phyloP scores from a whole-genome alignment of 92 coral and sea anemone species.

The Diadumene lineata region DNA sequence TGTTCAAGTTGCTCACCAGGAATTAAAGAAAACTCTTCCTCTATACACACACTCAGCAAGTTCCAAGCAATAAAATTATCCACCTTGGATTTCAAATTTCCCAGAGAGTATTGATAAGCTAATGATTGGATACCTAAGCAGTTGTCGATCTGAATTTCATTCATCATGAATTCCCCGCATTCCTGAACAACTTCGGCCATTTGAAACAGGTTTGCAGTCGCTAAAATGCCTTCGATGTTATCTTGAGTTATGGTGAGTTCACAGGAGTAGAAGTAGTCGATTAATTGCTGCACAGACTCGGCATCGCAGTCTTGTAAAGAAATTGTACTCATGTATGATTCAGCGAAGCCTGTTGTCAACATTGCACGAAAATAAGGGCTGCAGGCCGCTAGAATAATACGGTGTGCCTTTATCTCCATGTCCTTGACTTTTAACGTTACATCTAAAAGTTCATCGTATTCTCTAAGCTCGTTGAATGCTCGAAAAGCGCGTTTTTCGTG shows the following conservation, averaged over 20 bases:
- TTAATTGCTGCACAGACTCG: conserved; percentile 62
- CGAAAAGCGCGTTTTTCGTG: conserved; percentile 69
- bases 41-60: conserved; percentile 66
- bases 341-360: conserved; percentile 79
- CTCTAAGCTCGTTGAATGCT: conserved; percentile 76
- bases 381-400: conserved; percentile 85
- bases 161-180: conserved; percentile 71
- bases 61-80: conserved; percentile 81
- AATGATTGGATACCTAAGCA: conserved; percentile 84
- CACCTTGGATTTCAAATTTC: conserved; percentile 59
- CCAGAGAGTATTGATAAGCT: conserved; percentile 70
- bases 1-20: conserved; percentile 50
- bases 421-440: conserved; percentile 72
- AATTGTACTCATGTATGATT: conserved; percentile 64
- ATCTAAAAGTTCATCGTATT: conserved; percentile 75
- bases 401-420: conserved; percentile 76
- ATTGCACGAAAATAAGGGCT: conserved; percentile 92
- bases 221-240: conserved; percentile 65
- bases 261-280: conserved; percentile 80
- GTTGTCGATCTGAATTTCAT: conserved; percentile 62
- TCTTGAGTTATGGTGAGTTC: conserved; percentile 58
- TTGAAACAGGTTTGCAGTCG: conserved; percentile 74
- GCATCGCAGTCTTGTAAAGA: conserved; percentile 78
- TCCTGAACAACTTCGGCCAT: conserved; percentile 66
- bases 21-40: conserved; percentile 69